Percentiles rank a stretch among this genome's conserved stretches.
These are phyloP conservation scores for Palythoa grandiflora DNA, from an alignment of 92 coral and sea anemone species.

Conservation along the genomic window DNA sequence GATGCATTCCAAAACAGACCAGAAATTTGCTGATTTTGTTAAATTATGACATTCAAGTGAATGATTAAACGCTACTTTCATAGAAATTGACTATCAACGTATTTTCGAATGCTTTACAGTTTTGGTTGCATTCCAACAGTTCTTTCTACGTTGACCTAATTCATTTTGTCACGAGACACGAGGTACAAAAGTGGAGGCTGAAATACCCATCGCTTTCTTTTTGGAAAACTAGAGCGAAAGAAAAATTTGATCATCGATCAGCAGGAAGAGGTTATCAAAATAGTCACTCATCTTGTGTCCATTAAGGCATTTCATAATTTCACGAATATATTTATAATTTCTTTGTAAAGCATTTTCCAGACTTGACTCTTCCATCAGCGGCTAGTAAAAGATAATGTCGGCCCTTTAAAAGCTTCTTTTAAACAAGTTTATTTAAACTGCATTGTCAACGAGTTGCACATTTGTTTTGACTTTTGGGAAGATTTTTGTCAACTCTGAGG, in stretches of 20 bases:
- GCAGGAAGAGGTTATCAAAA: background rate
- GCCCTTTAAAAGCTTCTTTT: background rate
- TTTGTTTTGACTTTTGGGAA: background rate
- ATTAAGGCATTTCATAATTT: background rate
- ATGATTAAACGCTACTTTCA: background rate
- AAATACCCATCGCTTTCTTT: background rate
- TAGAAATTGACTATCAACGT: conserved; percentile 4
- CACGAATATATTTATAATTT: background rate
- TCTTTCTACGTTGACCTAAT: background rate
- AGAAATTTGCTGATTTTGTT: background rate
- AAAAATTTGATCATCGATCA: background rate
- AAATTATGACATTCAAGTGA: background rate
- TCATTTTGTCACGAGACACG: background rate
- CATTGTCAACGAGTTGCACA: background rate
- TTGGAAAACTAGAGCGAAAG: background rate
- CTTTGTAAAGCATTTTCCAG: conserved; percentile 2
- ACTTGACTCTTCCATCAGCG: background rate
- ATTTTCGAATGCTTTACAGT: conserved; percentile 31
- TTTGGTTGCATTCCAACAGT: conserved; percentile 39
- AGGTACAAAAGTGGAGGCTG: background rate
- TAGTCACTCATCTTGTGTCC: background rate
- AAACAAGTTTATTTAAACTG: background rate
- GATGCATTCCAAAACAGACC: conserved; percentile 1
- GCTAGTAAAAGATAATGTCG: background rate
- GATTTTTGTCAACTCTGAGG: background rate